Percentiles rank a stretch among this genome's conserved stretches.
Conservation (phyloP, 2,797 vertebrate genomes). For the Iguana delicatissima region DNA sequence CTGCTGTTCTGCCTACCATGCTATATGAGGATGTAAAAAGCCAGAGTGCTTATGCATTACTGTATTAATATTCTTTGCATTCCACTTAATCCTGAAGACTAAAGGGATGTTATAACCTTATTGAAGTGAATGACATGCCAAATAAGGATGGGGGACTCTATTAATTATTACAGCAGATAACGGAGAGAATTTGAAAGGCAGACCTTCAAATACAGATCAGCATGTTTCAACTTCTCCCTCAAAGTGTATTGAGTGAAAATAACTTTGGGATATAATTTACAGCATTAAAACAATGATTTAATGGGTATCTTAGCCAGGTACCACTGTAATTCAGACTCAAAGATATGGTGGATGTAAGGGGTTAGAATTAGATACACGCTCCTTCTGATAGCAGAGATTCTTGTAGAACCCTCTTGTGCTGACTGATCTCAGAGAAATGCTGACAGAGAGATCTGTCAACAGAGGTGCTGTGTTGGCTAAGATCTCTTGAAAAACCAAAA, state of each 20-base stretch:
- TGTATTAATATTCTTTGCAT: constrained; percentile 18
- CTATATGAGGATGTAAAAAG: background rate
- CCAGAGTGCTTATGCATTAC: background rate
- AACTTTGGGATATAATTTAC: background rate
- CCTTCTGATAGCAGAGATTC: too few relatives aligned
- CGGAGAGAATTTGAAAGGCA: background rate
- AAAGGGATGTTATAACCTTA: background rate
- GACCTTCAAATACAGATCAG: background rate
- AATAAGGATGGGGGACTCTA: constrained; percentile 15
- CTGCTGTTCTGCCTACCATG: background rate
- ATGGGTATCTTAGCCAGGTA: background rate
- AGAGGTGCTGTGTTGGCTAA: too few relatives aligned
- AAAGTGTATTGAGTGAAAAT: background rate
- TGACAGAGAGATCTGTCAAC: too few relatives aligned
- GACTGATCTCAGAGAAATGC: too few relatives aligned
- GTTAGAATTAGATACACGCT: too few relatives aligned
- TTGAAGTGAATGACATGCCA: background rate
- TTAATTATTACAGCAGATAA: constrained; percentile 3
- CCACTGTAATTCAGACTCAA: too few relatives aligned
- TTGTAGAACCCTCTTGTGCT: too few relatives aligned
- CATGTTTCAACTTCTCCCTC: background rate
- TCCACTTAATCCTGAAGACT: background rate
- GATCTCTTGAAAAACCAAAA: too few relatives aligned
- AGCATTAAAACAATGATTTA: background rate
- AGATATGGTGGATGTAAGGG: too few relatives aligned